Base-by-base conservation (phyloP, 2,888 invertebrate genomes). In the Himalopsyche tibetana region DNA sequence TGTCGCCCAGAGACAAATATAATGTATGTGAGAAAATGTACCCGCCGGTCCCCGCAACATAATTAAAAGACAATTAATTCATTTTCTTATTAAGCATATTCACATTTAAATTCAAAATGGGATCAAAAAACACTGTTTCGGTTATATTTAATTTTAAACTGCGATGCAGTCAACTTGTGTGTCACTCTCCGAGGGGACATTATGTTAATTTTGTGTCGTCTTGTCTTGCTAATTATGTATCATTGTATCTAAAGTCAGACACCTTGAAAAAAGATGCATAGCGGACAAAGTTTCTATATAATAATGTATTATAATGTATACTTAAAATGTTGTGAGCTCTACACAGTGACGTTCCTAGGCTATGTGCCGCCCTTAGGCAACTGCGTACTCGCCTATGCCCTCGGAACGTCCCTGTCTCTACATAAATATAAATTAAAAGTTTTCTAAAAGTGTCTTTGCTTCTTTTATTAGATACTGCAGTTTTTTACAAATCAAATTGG, bases 11-110 rank as follows among this genome's bases (percentile, higher is more conserved):
- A 80, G 19, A 86, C 19, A 63, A 19, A 63, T 19, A 63, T 63
- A 86, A 86, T 86, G 86, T 83, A 86, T 86, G 86, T 86, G 86
- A 86, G 86, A 86, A 86, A 74, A 51, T 28, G 80, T 38, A 80
- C 74, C 45, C 79, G 84, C 28, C 80, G 40, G 84, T 55, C 80
- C 28, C 55, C 40, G 82, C 40, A 56, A 63, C 69, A 45, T 80
- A 86, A 86, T 86, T 86, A 86, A 86, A 86, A 83, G 55, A 80
- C 86, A 86, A 83, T 82, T 84, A 84, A 84, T 84, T 84, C 80
- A 51, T 83, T 56, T 83, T 51, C 17, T 83, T 83, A 45, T 83
- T 83, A 69, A 40, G 40, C 80, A 42, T 42, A 80, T 42, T 42
- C 8, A 42, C 80, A 80, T 80, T 38, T 6, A 19, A 80, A 63